Base-by-base conservation (phyloP, 2,888 invertebrate genomes). In the Rotaria sp. region DNA sequence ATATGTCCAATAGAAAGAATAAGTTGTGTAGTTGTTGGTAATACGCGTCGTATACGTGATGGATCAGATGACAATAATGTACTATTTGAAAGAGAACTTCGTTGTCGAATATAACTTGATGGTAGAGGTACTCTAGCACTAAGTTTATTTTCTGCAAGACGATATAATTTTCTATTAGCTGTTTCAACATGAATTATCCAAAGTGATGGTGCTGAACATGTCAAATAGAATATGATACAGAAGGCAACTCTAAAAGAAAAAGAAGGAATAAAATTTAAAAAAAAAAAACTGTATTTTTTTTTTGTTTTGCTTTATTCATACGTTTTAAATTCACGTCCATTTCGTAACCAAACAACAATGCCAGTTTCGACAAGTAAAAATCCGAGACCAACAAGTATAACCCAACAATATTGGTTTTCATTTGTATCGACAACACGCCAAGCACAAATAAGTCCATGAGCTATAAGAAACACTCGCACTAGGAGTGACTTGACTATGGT, bases 321-420 rank as follows among this genome's bases (percentile, higher is more conserved):
- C 86, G 50, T 67, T 84, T 50, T 74, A 48, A 86, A 86, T 57
- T 86, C 86, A 67, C 84, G 84, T 45, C 86, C 86, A 85, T 84
- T 74, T 41, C 86, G 38, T 4, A 86, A 57, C 86, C 86, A 86
- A 45, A 86, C 38, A 38, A 86, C 45, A 85, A 86, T 26, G 8
- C 38, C 86, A 21, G 86, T 86, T 57, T 86, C 86, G 13, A 86
- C 67, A 1, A 86, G 50, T 21, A 85, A 50, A 74, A 86, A 86
- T 15, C 86, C 86, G n/a, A 86, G 67, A 35, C 84, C 80, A 38
- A 86, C 67, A 55, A 86, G 50, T 74, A 86, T 74, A n/a, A 86
- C 50, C 86, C 86, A 86, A 35, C 84, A 86, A 35, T 85, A 85
- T 84, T 86, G 84, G 48, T 86, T 86, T 35, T 86, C 85, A 24